Conservation (phyloP, 2,113 vertebrate genomes). For the Odontophorus gujanensis region DNA sequence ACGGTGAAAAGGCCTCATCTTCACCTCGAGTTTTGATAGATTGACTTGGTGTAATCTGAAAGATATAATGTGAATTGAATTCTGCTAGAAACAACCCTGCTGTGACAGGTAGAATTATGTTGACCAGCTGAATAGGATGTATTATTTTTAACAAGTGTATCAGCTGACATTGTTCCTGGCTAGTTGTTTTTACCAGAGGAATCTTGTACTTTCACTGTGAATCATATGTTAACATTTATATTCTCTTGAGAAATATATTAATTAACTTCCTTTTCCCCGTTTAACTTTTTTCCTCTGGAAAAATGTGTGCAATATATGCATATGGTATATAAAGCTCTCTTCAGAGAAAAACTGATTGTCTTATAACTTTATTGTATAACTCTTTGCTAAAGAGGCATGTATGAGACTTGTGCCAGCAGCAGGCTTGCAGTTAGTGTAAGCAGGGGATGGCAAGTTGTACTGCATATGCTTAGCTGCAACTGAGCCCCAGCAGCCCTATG, state of each 20-base stretch:
- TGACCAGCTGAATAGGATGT: not conserved
- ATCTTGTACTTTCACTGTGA: not conserved
- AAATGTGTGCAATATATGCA: not conserved
- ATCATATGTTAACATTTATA: not conserved
- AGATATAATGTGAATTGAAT: not conserved
- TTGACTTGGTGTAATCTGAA: not conserved
- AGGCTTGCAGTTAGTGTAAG: not conserved
- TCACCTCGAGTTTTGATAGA: not conserved
- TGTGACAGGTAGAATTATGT: not conserved
- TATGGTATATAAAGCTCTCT: not conserved
- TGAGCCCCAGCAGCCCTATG: not conserved
- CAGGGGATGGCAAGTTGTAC: not conserved
- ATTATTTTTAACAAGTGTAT: not conserved
- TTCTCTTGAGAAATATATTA: not conserved
- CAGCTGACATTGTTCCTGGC: not conserved
- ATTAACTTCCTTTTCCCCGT: not conserved
- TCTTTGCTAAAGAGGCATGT: not conserved
- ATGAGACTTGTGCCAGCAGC: not conserved
- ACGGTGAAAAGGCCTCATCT: not conserved
- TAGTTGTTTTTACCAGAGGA: not conserved
- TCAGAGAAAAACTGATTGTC: not conserved
- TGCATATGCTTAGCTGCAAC: accelerated
- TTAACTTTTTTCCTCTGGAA: not conserved
- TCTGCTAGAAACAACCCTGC: not conserved
- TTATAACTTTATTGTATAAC: not conserved